phyloP scores from a whole-genome alignment of 2,113 vertebrate species.

The Dissostichus mawsoni region DNA sequence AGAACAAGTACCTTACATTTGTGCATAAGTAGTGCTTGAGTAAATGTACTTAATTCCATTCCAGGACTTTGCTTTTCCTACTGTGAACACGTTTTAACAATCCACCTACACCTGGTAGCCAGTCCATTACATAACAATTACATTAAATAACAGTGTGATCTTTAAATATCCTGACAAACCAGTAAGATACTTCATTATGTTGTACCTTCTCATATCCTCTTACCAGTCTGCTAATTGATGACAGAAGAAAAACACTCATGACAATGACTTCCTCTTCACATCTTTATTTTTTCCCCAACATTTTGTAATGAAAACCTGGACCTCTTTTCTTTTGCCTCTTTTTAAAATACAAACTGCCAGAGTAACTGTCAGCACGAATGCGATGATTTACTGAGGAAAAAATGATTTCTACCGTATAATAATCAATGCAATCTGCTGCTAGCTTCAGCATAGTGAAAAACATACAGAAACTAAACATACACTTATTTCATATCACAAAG shows the following conservation, averaged over 20 bases:
- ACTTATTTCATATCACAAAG: slow-evolving; percentile 81
- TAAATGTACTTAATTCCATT: too few species aligned
- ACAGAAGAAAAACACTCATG: background rate
- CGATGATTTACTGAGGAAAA: slow-evolving; percentile 75
- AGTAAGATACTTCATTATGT: background rate
- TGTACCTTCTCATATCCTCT: background rate
- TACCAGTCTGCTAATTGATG: background rate
- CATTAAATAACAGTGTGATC: background rate
- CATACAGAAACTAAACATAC: slow-evolving; percentile 79
- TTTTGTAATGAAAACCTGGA: slow-evolving; percentile 77
- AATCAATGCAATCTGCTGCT: slow-evolving; percentile 72
- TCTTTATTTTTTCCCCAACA: slow-evolving; percentile 69
- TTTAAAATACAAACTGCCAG: slow-evolving; percentile 69
- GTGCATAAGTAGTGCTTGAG: too few species aligned
- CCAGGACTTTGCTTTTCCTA: too few species aligned
- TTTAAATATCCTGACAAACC: background rate
- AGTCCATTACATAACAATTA: too few species aligned
- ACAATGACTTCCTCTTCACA: slow-evolving; percentile 61
- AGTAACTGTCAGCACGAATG: slow-evolving; percentile 69
- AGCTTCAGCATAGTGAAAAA: slow-evolving; percentile 80
- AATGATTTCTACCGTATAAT: slow-evolving; percentile 73
- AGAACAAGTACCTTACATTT: too few species aligned
- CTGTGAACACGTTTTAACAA: too few species aligned
- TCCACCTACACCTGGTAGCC: too few species aligned
- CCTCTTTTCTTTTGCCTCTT: slow-evolving; percentile 36